phyloP scores from a whole-genome alignment of 2,888 invertebrate genomes.

The Watsonalla cultraria region DNA sequence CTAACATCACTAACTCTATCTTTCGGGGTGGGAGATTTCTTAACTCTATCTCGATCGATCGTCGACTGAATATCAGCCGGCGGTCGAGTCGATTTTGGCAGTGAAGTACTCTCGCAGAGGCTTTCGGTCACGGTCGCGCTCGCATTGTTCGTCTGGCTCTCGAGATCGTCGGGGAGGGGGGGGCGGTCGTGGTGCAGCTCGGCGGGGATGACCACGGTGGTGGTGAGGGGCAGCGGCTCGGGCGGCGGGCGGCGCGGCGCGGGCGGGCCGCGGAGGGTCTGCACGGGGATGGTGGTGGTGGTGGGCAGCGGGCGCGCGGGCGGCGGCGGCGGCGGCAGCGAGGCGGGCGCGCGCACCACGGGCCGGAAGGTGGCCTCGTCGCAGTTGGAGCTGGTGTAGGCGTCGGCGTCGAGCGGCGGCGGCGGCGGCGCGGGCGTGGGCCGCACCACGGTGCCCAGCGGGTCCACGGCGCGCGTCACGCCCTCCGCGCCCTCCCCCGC shows the following conservation, averaged over 20 bases:
- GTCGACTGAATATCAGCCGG: constrained; percentile 60
- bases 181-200: constrained; percentile 19
- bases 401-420: constrained; percentile 62
- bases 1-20: constrained; percentile 48
- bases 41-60: constrained; percentile 51
- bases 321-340: constrained; percentile 18
- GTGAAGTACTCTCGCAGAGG: constrained; percentile 43
- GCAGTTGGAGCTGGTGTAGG: constrained; percentile 69
- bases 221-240: constrained; percentile 18
- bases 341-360: constrained; percentile 74
- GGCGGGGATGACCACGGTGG: constrained; percentile 30
- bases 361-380: constrained; percentile 85
- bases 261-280: constrained; percentile 28
- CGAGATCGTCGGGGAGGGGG: constrained; percentile 18
- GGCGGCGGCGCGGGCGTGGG: constrained; percentile 58
- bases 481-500: constrained; percentile 61
- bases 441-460: constrained; percentile 84
- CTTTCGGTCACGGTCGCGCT: constrained; percentile 27
- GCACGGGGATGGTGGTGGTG: constrained; percentile 61
- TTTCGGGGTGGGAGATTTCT: constrained; percentile 60
- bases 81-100: constrained; percentile 49
- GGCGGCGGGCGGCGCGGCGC: constrained; percentile 18
- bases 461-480: constrained; percentile 83
- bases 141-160: constrained; percentile 27
- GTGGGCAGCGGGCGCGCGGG: constrained; percentile 48